phyloP scores from a whole-genome alignment of 2,113 vertebrate genomes.

The Lophochroa leadbeateri region DNA sequence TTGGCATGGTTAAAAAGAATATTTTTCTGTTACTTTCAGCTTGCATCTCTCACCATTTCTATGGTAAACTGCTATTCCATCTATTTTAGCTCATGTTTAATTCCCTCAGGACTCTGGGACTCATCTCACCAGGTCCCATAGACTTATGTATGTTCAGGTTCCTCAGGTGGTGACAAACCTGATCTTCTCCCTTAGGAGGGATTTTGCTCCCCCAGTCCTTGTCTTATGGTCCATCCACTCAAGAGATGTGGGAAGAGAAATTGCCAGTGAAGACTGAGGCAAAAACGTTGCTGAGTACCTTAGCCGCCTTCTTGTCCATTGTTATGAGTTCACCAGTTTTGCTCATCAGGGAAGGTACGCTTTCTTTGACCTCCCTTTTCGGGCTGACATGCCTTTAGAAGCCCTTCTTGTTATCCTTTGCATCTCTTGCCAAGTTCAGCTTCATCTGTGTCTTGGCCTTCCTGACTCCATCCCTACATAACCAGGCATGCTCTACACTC shows the following conservation, averaged over 20 bases:
- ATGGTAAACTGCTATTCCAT: neutral
- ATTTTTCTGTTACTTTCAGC: conserved; percentile 4
- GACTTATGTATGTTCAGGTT: neutral
- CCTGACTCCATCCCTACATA: neutral
- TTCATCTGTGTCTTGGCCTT: neutral
- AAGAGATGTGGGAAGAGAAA: neutral
- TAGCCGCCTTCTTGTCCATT: neutral
- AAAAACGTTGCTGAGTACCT: neutral
- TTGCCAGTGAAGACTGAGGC: neutral
- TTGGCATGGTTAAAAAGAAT: conserved; percentile 1
- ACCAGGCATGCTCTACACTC: neutral
- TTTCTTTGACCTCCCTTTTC: neutral
- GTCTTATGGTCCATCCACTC: neutral
- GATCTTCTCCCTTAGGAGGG: neutral
- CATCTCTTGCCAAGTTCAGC: neutral
- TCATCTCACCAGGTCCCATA: neutral
- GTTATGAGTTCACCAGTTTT: neutral
- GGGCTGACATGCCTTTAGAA: neutral
- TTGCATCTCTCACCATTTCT: neutral
- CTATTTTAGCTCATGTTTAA: conserved; percentile 21
- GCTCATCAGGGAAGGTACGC: neutral
- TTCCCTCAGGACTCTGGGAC: neutral
- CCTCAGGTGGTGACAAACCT: neutral
- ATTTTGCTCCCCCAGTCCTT: neutral
- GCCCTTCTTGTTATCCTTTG: neutral